These are phyloP conservation scores for Nestor notabilis DNA, from an alignment of 2,113 vertebrate species.

Conservation along the genomic window DNA sequence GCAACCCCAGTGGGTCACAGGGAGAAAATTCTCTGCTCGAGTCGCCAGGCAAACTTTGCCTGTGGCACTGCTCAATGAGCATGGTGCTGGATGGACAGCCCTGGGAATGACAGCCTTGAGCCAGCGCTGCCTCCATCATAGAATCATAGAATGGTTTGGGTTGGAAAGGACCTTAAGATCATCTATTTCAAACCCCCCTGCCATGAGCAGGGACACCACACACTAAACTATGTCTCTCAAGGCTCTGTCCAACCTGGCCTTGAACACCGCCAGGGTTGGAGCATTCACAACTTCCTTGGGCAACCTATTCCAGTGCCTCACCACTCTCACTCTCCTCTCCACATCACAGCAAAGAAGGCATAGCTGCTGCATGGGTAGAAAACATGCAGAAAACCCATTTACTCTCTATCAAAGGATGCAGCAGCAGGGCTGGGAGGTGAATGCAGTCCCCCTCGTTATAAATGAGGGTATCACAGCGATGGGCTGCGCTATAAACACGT, in stretches of 20 bases:
- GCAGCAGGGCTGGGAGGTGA: neutral
- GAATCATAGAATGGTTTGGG: too few relatives aligned
- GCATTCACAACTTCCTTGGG: too few relatives aligned
- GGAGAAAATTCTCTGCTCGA: neutral
- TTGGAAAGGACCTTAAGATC: too few relatives aligned
- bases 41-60: neutral
- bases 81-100: neutral
- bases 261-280: too few relatives aligned
- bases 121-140: neutral
- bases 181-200: too few relatives aligned
- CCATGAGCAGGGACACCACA: too few relatives aligned
- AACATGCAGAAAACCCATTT: neutral
- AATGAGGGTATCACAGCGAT: fast-evolving
- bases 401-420: neutral
- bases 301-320: too few relatives aligned
- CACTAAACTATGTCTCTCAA: too few relatives aligned
- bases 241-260: too few relatives aligned
- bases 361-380: neutral
- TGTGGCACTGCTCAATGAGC: neutral
- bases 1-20: fast-evolving
- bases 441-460: neutral
- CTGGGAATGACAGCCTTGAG: neutral
- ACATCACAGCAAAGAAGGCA: fast-evolving
- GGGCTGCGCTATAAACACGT: fast-evolving
- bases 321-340: fast-evolving